A percentile compares a stretch with the other conserved stretches of the same genome.
Conservation (phyloP, 1,140 invertebrate species). For the Vollenhovia emeryi region DNA sequence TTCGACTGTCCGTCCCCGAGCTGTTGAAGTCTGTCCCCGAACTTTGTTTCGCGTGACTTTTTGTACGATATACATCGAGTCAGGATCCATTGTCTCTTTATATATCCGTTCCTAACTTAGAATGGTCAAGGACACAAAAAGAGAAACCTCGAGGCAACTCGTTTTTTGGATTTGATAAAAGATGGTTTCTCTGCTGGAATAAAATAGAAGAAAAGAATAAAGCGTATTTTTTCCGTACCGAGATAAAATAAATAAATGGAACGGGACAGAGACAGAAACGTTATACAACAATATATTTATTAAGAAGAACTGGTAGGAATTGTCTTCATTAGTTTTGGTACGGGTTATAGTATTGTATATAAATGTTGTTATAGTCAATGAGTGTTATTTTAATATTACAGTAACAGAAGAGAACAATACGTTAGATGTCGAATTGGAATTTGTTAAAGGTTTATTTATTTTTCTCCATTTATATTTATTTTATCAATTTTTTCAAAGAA, state of each 20-base stretch:
- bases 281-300: background rate
- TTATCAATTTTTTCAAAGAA: too few species aligned
- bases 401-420: too few species aligned
- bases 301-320: background rate
- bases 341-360: too few species aligned
- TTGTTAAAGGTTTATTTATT: background rate
- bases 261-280: background rate
- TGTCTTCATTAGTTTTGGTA: background rate
- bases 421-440: background rate
- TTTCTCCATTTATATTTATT: too few species aligned
- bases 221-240: background rate
- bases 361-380: too few species aligned
- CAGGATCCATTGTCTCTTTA: background rate
- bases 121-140: constrained; percentile 19
- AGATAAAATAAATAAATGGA: background rate
- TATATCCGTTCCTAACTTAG: background rate
- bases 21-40: background rate
- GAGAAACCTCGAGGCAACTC: background rate
- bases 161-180: constrained; percentile 15
- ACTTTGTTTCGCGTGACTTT: constrained; percentile 12
- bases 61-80: constrained; percentile 24
- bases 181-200: background rate
- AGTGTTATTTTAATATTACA: too few species aligned
- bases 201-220: background rate
- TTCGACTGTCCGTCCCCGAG: background rate